phyloP scores from a whole-genome alignment of 2,797 vertebrate genomes.

The Aselliscus stoliczkanus region DNA sequence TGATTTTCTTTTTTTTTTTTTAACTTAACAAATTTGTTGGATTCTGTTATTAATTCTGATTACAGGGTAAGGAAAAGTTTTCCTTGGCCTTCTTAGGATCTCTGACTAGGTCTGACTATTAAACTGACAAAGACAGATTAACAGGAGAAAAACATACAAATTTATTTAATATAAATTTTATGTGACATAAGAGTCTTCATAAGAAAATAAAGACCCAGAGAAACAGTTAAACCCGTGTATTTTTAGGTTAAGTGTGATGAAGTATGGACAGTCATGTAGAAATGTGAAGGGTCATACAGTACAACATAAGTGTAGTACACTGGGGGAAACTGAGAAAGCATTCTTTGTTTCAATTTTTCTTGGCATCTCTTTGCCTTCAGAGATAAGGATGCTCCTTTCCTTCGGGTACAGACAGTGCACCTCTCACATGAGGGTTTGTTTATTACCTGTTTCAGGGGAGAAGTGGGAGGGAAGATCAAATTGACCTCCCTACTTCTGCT shows the following conservation, averaged over 20 bases:
- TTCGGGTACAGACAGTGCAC: neutral
- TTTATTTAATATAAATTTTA: neutral
- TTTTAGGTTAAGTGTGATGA: neutral
- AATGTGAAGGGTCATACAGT: neutral
- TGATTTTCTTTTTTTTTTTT: neutral
- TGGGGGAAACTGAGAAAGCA: neutral
- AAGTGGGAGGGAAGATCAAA: neutral
- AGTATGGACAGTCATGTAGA: neutral
- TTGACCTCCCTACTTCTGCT: neutral
- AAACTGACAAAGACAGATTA: neutral
- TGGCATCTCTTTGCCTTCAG: neutral
- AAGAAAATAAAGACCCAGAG: neutral
- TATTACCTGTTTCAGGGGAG: neutral
- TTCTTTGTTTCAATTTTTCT: neutral
- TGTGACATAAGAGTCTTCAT: neutral
- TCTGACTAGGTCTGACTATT: neutral
- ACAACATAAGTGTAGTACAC: neutral
- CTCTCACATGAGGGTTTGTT: neutral
- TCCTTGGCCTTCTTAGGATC: neutral
- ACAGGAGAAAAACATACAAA: neutral
- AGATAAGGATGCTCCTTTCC: neutral
- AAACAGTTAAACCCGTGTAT: neutral
- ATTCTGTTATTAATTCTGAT: neutral
- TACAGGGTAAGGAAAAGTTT: neutral
- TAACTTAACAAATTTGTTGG: neutral